Conservation (phyloP, 2,113 vertebrate species). For the Ictalurus furcatus region DNA sequence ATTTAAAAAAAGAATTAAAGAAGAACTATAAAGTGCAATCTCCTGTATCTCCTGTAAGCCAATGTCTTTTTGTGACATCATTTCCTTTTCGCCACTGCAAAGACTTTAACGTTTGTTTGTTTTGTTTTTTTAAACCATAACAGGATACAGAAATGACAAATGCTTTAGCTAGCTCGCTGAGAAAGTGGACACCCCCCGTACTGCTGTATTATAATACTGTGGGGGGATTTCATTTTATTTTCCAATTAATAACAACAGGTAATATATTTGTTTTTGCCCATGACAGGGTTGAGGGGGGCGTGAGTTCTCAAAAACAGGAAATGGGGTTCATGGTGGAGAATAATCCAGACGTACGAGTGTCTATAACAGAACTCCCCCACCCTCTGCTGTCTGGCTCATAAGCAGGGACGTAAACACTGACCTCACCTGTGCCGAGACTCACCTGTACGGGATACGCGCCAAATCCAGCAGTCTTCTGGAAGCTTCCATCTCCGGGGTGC, state of each 20-base stretch:
- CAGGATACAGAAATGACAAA: not conserved
- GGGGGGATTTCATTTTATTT: no score
- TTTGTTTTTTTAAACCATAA: not conserved
- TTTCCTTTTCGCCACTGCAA: not conserved
- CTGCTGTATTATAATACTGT: no score
- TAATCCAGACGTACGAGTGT: not conserved
- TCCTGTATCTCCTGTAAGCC: not conserved
- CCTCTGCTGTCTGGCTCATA: not conserved
- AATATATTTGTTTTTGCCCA: no score
- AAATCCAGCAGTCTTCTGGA: constrained; percentile 84
- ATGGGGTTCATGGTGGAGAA: not conserved
- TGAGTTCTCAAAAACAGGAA: no score
- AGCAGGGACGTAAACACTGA: constrained; percentile 16
- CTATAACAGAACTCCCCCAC: not conserved
- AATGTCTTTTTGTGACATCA: no score
- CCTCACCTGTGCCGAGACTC: constrained; percentile 49
- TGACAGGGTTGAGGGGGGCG: no score
- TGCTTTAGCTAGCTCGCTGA: not conserved
- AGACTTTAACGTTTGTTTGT: no score
- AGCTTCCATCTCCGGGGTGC: constrained; percentile 81
- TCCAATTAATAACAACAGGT: no score
- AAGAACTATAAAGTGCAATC: not conserved
- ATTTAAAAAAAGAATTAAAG: not conserved
- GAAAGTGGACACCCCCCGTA: no score
- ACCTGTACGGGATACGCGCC: constrained; percentile 83